Base-by-base conservation (phyloP, 2,797 vertebrate species). In the Gymnothorax javanicus region DNA sequence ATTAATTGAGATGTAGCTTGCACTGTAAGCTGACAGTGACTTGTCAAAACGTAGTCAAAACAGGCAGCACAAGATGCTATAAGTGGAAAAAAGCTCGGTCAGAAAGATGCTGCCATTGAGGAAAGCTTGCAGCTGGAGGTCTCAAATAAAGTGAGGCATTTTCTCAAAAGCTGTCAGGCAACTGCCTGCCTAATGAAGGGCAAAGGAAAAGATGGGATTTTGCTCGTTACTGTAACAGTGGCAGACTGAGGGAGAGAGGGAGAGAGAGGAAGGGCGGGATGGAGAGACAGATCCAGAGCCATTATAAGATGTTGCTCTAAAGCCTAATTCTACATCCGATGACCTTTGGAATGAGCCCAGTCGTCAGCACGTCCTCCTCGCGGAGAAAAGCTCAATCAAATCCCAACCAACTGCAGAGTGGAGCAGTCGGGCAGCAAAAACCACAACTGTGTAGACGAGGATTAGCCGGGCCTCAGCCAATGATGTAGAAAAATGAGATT, bases 141-240 rank as follows among this genome's bases (percentile, higher is more conserved):
- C 94, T 92, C 89, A 95, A 96, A 97, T 96, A 96, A 95, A 93
- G 27, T 20, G 1, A 5, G 43, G 92, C 93, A 93, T 94, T 94
- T 95, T 96, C 95, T 94, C 95, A 96, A 94, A 93, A 67, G 88
- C 92, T 94, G 93, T 96, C 95, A 95, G 93, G 92, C 91, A 91
- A 94, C 95, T 95, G 95, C 92, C 94, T 95, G 94, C 93, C 95
- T 96, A 96, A 96, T 95, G 93, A 96, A 94, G 93, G 90, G 94
- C 91, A 91, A 87, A 90, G 89, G 90, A 91, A 64, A 54, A 87
- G 59, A 67, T 13, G 5, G 87, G 91, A 91, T 89, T 93, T 90
- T 90, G 91, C 94, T 94, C 92, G 90, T 92, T 94, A 92, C 91
- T 90, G 89, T 75, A 62, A 83, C 64, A 82, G 64, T 2, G 20